These are phyloP conservation scores for Onychomys arenicola DNA, from an alignment of 2,797 vertebrate genomes.

Conservation along the genomic window DNA sequence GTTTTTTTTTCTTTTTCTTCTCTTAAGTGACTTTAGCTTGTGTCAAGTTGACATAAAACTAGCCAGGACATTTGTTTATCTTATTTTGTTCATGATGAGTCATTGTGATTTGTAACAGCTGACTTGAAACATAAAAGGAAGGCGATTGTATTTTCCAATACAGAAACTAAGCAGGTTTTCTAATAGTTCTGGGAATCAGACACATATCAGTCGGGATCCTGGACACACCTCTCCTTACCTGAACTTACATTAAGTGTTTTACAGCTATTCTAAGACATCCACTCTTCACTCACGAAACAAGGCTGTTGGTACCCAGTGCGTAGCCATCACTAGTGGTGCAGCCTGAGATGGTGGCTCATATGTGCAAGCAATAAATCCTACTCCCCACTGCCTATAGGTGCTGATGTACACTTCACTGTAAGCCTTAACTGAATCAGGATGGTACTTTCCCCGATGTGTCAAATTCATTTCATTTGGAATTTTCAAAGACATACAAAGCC, in stretches of 20 bases:
- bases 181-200: neutral
- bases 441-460: neutral
- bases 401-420: neutral
- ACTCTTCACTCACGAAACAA: conserved; percentile 15
- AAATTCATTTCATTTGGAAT: conserved; percentile 30
- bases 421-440: neutral
- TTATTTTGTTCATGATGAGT: conserved; percentile 5
- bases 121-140: conserved; percentile 28
- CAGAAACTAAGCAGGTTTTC: neutral
- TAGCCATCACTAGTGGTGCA: neutral
- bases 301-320: neutral
- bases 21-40: neutral
- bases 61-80: neutral
- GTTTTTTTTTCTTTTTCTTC: neutral
- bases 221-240: neutral
- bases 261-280: neutral
- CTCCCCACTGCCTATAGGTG: neutral
- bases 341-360: neutral
- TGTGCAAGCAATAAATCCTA: neutral
- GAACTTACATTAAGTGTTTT: neutral
- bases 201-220: neutral
- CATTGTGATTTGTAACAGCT: conserved; percentile 53
- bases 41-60: neutral
- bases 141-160: conserved; percentile 34
- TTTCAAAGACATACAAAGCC: neutral